These are phyloP conservation scores for Bothrops jararaca DNA, from an alignment of 2,113 vertebrate species.

Conservation along the genomic window DNA sequence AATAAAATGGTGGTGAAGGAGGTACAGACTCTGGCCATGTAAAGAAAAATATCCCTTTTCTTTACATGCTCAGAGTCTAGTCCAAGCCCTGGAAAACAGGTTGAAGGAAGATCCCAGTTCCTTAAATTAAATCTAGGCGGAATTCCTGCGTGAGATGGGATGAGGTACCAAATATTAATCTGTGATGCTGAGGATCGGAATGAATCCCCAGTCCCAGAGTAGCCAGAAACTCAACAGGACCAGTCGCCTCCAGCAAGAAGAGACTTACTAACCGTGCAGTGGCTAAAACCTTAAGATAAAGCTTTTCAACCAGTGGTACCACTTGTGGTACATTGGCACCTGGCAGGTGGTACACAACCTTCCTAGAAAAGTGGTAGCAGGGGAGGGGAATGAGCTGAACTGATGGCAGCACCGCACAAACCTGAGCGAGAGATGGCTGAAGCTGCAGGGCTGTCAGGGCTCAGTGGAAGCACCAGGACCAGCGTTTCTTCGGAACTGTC, in stretches of 20 bases:
- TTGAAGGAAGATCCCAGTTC: background rate
- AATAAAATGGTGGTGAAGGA: background rate
- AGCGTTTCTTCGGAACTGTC: too few relatives aligned
- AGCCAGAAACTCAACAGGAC: background rate
- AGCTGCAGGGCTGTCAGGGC: too few relatives aligned
- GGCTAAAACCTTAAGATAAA: background rate
- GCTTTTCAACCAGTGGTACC: too few relatives aligned
- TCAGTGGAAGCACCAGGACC: too few relatives aligned
- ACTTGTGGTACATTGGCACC: too few relatives aligned
- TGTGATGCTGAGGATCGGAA: background rate
- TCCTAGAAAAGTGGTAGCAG: too few relatives aligned
- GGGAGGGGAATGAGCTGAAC: too few relatives aligned
- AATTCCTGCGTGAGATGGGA: background rate
- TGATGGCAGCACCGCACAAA: too few relatives aligned
- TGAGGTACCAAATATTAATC: background rate
- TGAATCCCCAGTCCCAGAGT: background rate
- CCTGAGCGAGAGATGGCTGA: too few relatives aligned
- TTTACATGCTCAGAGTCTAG: background rate
- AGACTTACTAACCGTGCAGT: background rate
- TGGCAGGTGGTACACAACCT: too few relatives aligned
- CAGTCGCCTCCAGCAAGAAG: background rate
- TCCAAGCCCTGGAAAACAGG: background rate
- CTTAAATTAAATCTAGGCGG: background rate
- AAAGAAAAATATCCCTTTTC: background rate
- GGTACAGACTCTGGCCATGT: background rate